Conservation (phyloP, 2,797 vertebrate species). For the Petrocephalus sullivani region DNA sequence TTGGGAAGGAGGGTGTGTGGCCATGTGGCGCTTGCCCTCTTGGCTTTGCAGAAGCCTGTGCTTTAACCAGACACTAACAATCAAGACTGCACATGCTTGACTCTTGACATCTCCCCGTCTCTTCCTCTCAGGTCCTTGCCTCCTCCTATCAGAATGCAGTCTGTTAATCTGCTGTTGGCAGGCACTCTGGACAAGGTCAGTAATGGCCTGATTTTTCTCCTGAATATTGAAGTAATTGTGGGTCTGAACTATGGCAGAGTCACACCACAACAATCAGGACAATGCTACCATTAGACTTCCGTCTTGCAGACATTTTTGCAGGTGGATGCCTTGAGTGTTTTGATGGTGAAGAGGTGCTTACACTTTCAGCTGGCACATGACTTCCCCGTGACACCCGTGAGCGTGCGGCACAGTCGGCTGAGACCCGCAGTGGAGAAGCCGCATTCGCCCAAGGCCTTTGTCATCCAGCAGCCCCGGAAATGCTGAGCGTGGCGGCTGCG, state of each 20-base stretch:
- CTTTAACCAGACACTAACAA: not conserved
- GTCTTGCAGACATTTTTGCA: not conserved
- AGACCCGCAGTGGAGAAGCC: constrained; percentile 77
- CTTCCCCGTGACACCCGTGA: constrained; percentile 74
- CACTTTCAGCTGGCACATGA: constrained; percentile 74
- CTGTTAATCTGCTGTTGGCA: constrained; percentile 61
- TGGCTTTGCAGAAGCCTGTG: not conserved
- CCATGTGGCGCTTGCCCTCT: not conserved
- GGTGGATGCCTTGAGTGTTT: not conserved
- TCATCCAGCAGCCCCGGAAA: constrained; percentile 90
- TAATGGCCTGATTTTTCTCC: not conserved
- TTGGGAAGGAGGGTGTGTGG: not conserved
- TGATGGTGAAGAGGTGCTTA: not conserved
- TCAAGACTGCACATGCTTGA: not conserved
- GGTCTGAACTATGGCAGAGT: not conserved
- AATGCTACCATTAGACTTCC: not conserved
- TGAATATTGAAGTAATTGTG: not conserved
- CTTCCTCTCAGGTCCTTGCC: constrained; percentile 49
- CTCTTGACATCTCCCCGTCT: not conserved
- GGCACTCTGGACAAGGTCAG: constrained; percentile 79
- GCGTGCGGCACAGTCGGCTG: constrained; percentile 74
- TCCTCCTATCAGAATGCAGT: constrained; percentile 67
- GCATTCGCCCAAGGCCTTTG: constrained; percentile 59
- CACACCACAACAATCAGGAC: not conserved
- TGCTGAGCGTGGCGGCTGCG: constrained; percentile 53